A percentile compares a stretch with the other conserved stretches of the same genome.
Evolutionary conservation across 2,888 invertebrate species (phyloP).

Genomic region (Chrysina gloriosa): DNA sequence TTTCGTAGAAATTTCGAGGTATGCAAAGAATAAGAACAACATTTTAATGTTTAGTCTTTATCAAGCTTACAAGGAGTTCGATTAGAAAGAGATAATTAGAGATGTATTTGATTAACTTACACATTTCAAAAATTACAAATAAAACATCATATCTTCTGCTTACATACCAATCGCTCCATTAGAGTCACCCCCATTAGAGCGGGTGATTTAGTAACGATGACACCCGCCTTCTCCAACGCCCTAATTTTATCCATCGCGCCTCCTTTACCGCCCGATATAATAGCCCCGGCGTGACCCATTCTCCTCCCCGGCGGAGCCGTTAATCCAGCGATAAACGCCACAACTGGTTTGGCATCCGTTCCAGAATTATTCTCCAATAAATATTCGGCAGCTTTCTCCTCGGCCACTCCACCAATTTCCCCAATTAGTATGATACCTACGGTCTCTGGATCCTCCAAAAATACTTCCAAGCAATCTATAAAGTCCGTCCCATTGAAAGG

Average conservation of each 20-base stretch:
- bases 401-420: constrained; percentile 94
- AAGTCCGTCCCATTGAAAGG: constrained; percentile 99
- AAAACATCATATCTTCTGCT: background rate
- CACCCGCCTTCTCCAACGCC: constrained; percentile 93
- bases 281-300: constrained; percentile 99
- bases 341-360: constrained; percentile 95
- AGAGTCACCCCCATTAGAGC: constrained; percentile 85
- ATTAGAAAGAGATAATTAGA: background rate
- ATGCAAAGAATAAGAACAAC: too few relatives aligned
- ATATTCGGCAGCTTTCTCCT: constrained; percentile 94
- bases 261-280: constrained; percentile 98
- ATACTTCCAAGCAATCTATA: constrained; percentile 95
- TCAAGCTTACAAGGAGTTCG: too few relatives aligned
- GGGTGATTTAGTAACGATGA: constrained; percentile 93
- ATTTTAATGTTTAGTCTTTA: too few relatives aligned
- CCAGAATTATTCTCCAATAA: constrained; percentile 82
- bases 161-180: background rate
- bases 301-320: constrained; percentile 97
- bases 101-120: background rate
- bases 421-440: constrained; percentile 98
- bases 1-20: too few relatives aligned
- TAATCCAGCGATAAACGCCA: constrained; percentile 98
- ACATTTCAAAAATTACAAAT: background rate
- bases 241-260: constrained; percentile 98
- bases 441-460: constrained; percentile 89